A percentile compares a stretch with the other conserved stretches of the same genome.
These are phyloP conservation scores for Nephrotoma appendiculata DNA, from an alignment of 2,888 invertebrate genomes.

Conservation along the genomic window DNA sequence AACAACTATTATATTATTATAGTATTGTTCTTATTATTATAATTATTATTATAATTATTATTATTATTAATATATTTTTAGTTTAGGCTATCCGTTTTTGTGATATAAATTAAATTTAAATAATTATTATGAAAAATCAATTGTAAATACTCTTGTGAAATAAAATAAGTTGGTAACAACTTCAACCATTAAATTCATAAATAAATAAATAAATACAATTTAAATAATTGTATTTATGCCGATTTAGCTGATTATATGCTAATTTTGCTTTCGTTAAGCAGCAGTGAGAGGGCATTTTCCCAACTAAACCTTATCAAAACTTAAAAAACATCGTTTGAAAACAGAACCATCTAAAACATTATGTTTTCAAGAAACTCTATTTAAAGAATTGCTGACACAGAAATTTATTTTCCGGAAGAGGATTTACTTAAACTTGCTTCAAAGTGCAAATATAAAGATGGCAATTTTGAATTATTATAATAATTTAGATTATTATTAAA, in stretches of 20 bases:
- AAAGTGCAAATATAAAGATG: neutral
- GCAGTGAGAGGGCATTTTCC: neutral
- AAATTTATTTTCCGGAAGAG: neutral
- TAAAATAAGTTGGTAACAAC: too few species aligned
- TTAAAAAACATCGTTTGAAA: neutral
- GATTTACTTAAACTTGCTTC: neutral
- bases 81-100: too few species aligned
- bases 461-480: neutral
- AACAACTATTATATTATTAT: too few species aligned
- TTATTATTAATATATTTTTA: too few species aligned
- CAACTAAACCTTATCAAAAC: neutral
- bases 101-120: too few species aligned
- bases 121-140: too few species aligned
- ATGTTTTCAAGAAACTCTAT: conserved; percentile 3
- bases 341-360: neutral
- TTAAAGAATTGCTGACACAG: neutral
- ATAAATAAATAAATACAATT: neutral
- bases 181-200: too few species aligned
- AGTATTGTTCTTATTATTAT: too few species aligned
- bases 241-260: neutral
- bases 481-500: neutral
- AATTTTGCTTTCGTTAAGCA: neutral
- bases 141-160: too few species aligned
- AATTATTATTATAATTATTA: too few species aligned
- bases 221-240: neutral